Percentiles rank a stretch among this genome's conserved stretches.
phyloP scores from a whole-genome alignment of 2,888 invertebrate species.

The Exephanes ischioxanthus region DNA sequence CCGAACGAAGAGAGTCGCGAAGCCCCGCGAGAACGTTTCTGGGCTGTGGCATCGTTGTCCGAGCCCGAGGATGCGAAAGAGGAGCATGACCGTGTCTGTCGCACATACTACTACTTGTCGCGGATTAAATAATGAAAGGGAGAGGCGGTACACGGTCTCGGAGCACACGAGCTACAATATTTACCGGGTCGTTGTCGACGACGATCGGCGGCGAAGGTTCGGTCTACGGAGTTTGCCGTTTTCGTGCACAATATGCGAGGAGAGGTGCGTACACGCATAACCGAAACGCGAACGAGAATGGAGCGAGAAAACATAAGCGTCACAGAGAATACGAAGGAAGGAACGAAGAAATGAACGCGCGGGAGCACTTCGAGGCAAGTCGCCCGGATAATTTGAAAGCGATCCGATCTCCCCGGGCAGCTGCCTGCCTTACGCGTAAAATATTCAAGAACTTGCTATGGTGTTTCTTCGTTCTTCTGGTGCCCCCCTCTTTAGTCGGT shows the following conservation, averaged over 20 bases:
- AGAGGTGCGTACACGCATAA: constrained; percentile 11
- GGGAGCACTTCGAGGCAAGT: constrained; percentile 81
- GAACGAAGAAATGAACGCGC: constrained; percentile 64
- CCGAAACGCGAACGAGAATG: constrained; percentile 11
- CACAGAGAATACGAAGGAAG: constrained; percentile 50
- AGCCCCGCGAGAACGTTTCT: constrained; percentile 64
- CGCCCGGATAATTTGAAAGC: constrained; percentile 85
- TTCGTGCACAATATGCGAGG: not conserved
- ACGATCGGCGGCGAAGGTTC: constrained; percentile 14
- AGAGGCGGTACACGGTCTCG: constrained; percentile 36
- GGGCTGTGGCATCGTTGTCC: constrained; percentile 49
- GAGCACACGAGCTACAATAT: constrained; percentile 43
- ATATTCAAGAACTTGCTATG: constrained; percentile 80
- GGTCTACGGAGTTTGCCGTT: constrained; percentile 10
- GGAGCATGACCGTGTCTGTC: constrained; percentile 54
- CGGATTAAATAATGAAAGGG: constrained; percentile 75
- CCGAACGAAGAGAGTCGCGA: constrained; percentile 60
- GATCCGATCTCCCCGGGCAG: constrained; percentile 83
- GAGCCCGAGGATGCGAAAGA: constrained; percentile 43
- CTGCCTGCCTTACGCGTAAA: constrained; percentile 84
- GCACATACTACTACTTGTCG: constrained; percentile 56
- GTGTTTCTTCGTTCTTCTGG: constrained; percentile 43
- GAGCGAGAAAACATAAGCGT: constrained; percentile 33
- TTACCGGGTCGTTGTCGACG: constrained; percentile 49
- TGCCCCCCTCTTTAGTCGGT: constrained; percentile 73